Evolutionary conservation across 2,888 invertebrate species (phyloP), one percentile per base, ranked within the genome.

Genomic region (Lasioglossum lativentre): DNA sequence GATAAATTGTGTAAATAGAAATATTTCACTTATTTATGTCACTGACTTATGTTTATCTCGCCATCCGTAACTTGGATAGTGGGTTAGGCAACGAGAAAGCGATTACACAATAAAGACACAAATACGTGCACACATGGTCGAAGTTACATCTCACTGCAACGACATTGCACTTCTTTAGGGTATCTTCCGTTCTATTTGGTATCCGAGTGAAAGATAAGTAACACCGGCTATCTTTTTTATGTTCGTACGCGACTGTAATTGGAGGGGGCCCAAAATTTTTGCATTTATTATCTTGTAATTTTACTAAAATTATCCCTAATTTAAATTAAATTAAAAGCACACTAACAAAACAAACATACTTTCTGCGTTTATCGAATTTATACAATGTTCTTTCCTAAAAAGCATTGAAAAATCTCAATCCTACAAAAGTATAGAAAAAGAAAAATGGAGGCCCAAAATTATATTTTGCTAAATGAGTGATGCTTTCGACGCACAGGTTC

Each of bases 91-190:
- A 63, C 63, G 19, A 63, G 63, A 30, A 63, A 63, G 8, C 63
- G 30, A 63, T 63, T 63, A 63, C 63, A 63, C 63, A 63, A 63
- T 63, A 63, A 19, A 30, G 19, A 63, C 63, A 63, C 30, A 19
- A 63, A 63, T 63, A 63, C 63, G 30, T 63, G 34, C 8, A 19
- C 63, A 34, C 63, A 34, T 30, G 8, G 6, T 16, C 30, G 63
- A 30, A 63, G 30, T 30, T 8, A 63, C 30, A 30, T 30, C 30
- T 56, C 6, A 63, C 63, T 19, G 63, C 30, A 19, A 63, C 30
- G 30, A 8, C 30, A 27, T 30, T 16, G 16, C 16, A 6, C 6
- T 63, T 30, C 63, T 63, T 19, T n/a, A n/a, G n/a, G 10, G 56
- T n/a, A 12, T 56, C n/a, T 56, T 12, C n/a, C 56, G 56, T 56